Base-by-base conservation (phyloP, 2,113 vertebrate genomes). In the Podilymbus podiceps region DNA sequence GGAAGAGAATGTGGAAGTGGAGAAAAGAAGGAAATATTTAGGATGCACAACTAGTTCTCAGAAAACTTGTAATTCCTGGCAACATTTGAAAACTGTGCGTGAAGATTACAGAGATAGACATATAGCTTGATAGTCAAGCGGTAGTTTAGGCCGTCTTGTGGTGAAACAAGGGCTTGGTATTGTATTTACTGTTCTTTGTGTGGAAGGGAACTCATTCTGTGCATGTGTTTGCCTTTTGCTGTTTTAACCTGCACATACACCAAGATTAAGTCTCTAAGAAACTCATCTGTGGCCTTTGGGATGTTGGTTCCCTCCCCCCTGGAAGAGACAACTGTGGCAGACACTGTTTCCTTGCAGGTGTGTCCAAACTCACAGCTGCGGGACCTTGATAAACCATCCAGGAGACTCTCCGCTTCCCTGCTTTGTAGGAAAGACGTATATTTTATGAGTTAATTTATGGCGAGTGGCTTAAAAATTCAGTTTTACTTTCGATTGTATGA, bases 111-210 rank as follows among this genome's bases (percentile, higher is more conserved):
- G 62, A 72, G 44, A 3, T 50, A n/a, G 27, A 52, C 15, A 22
- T 14, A 21, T 17, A 63, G 49, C 31, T 59, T 58, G 42, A 46
- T 11, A 55, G 22, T 28, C 30, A 17, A 38, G n/a, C 18, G 71
- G 49, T 50, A 6, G 9, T 31, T 76, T 2, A 17, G 40, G 7
- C 40, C 60, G 24, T 30, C 40, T n/a, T n/a, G 47, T 2, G 8
- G 35, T 68, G 53, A 55, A 38, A 7, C 11, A 9, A n/a, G 5
- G 1, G 30, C 27, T 84, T 58, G 44, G n/a, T 35, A 31, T 59
- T 35, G 11, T 42, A n/a, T 69, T 85, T 7, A 8, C 22, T 28
- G 3, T 50, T 52, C 68, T 59, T 83, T 59, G 40, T 0, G 0
- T 28, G 33, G 42, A 62, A 76, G 28, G 67, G 8, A 50, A 35